Base-by-base conservation (phyloP, 2,113 vertebrate species). In the Epinephelus fuscoguttatus region DNA sequence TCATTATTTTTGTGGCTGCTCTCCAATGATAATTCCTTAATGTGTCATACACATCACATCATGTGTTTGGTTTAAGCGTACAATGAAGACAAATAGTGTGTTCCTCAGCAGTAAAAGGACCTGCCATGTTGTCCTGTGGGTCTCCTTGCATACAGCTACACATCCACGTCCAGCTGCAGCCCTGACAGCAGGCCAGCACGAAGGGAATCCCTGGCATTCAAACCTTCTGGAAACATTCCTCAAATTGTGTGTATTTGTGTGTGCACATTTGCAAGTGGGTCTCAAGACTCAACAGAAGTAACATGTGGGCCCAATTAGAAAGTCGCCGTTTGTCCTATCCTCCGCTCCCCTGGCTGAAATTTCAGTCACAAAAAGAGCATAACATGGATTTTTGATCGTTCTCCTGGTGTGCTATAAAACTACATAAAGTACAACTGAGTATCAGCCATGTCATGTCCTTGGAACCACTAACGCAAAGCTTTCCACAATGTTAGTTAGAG, bases 171-270 rank as follows among this genome's bases (percentile, higher is more conserved):
- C 90, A 94, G 89, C 90, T 93, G 92, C 89, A 88, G 70, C 81
- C 70, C 60, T 88, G 89, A 89, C 80, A 87, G 57, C 71, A 64
- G 84, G 78, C 84, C 82, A 93, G 70, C 75, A 70, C 15, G 45
- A 78, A 86, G 90, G 92, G 93, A 94, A 95, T 94, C 92, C 88
- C 81, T 87, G 88, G 90, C 86, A 93, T 94, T 89, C 76, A 37
- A 84, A 80, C 70, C 71, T 82, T 73, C 70, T 92, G 75, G 71
- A 88, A 94, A 91, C 81, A 88, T 90, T 90, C 88, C 81, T 82
- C 75, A 81, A 87, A 77, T 77, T 64, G 84, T 90, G 84, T 79
- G 82, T 87, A 69, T 92, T 75, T 90, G 57, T 84, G 66, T 37
- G 77, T 73, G 67, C 52, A 75, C 70, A 75, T 83, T 83, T 55